A percentile compares a stretch with the other conserved stretches of the same genome.
Evolutionary conservation across 1,140 invertebrate species (phyloP).

Genomic region (Listronotus oregonensis): DNA sequence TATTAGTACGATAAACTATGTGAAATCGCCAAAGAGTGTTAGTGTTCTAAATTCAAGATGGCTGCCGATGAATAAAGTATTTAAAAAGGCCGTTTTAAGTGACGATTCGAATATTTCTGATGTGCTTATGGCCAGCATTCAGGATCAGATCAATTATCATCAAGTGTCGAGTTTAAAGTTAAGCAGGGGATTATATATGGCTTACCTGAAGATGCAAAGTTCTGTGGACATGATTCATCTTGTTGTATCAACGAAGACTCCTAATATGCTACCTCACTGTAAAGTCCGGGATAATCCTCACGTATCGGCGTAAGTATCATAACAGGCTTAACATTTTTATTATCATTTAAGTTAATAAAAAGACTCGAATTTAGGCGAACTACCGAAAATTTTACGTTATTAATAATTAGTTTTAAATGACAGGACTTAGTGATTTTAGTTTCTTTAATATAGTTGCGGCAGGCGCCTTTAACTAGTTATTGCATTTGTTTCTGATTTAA

Average conservation of each 20-base stretch:
- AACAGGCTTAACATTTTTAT: too few species aligned
- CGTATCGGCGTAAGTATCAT: conserved; percentile 82
- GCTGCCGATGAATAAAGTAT: conserved; percentile 78
- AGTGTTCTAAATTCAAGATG: conserved; percentile 88
- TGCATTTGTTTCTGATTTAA: too few species aligned
- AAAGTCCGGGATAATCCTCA: conserved; percentile 94
- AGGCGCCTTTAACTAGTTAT: too few species aligned
- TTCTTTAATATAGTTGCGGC: too few species aligned
- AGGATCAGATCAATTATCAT: conserved; percentile 91
- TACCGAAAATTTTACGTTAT: too few species aligned
- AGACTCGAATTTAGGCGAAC: too few species aligned
- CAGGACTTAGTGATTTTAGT: too few species aligned
- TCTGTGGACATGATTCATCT: conserved; percentile 93
- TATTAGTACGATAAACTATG: conserved; percentile 82
- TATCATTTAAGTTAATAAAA: too few species aligned
- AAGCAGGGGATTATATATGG: conserved; percentile 86
- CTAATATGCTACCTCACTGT: conserved; percentile 90
- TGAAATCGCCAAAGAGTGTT: conserved; percentile 81
- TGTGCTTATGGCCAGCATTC: conserved; percentile 80
- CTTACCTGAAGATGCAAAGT: conserved; percentile 94
- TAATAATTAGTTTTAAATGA: too few species aligned
- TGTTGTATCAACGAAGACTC: conserved; percentile 87
- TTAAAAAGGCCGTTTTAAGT: conserved; percentile 60
- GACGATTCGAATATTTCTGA: conserved; percentile 81
- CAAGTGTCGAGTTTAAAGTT: conserved; percentile 83